These are phyloP conservation scores for Amblyjoppa fuscipennis DNA, from an alignment of 2,888 invertebrate species.

Conservation along the genomic window DNA sequence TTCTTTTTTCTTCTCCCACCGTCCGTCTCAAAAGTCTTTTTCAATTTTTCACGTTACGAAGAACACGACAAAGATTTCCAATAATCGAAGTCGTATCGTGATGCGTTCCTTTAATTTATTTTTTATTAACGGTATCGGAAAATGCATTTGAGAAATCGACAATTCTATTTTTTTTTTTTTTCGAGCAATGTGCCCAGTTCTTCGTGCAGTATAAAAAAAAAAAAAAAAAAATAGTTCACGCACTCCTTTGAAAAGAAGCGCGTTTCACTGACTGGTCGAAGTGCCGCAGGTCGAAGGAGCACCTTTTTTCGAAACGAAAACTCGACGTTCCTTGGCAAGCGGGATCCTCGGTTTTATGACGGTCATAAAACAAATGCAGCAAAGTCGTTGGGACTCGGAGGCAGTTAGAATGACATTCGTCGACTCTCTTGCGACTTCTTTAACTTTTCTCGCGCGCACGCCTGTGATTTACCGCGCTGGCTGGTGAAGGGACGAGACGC, in stretches of 20 bases:
- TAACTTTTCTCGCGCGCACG: constrained; percentile 53
- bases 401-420: constrained; percentile 15
- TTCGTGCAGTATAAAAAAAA: not conserved
- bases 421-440: constrained; percentile 12
- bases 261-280: constrained; percentile 21
- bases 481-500: constrained; percentile 28
- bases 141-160: not conserved
- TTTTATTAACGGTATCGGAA: not conserved
- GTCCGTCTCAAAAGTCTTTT: not conserved
- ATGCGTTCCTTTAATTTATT: not conserved
- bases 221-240: constrained; percentile 14
- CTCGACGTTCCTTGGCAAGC: not conserved
- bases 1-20: constrained; percentile 19
- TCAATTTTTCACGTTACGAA: constrained; percentile 29
- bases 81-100: not conserved
- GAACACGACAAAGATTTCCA: constrained; percentile 3
- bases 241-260: not conserved
- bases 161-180: not conserved
- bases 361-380: constrained; percentile 77
- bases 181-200: not conserved
- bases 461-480: constrained; percentile 48
- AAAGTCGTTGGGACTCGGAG: not conserved
- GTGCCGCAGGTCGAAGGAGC: constrained; percentile 48
- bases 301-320: constrained; percentile 42
- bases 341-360: constrained; percentile 69